Conservation (phyloP, 2,888 invertebrate species). For the Blomia tropicalis region DNA sequence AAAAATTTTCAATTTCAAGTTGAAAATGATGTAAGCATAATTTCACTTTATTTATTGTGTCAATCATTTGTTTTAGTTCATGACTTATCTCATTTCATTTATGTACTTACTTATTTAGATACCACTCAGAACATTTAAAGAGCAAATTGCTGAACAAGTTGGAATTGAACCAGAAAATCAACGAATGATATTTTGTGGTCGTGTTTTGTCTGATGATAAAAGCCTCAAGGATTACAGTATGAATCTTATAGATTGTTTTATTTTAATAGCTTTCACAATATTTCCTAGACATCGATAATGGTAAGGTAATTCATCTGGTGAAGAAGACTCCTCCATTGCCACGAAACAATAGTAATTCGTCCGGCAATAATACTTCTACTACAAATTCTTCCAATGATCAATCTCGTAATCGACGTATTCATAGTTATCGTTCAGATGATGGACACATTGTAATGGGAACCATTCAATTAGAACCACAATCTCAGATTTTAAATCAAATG, state of each 20-base stretch:
- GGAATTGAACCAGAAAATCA: slow-evolving; percentile 64
- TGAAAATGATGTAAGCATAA: slow-evolving; percentile 60
- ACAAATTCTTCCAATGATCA: slow-evolving; percentile 21
- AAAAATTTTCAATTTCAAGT: slow-evolving; percentile 64
- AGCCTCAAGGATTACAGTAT: slow-evolving; percentile 66
- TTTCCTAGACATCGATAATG: slow-evolving; percentile 39
- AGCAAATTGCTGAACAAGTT: slow-evolving; percentile 57
- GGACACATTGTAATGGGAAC: slow-evolving; percentile 33
- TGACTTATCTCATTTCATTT: slow-evolving; percentile 12
- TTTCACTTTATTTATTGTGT: not conserved
- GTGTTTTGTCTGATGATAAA: slow-evolving; percentile 73
- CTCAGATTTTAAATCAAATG: slow-evolving; percentile 36
- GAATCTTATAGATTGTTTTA: slow-evolving; percentile 23
- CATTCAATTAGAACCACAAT: slow-evolving; percentile 32
- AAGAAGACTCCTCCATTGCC: slow-evolving; percentile 58
- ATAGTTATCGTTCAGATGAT: slow-evolving; percentile 8
- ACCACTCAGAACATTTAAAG: slow-evolving; percentile 31
- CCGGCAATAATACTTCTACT: slow-evolving; percentile 21
- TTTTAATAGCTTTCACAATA: not conserved
- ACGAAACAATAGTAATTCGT: not conserved
- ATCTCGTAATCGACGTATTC: slow-evolving; percentile 18
- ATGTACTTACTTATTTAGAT: slow-evolving; percentile 23
- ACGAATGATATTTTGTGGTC: slow-evolving; percentile 82
- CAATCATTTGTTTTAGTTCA: too few species aligned
- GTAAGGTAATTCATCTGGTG: slow-evolving; percentile 81